Conservation (phyloP, 2,888 invertebrate genomes). For the Norana najaformis region DNA sequence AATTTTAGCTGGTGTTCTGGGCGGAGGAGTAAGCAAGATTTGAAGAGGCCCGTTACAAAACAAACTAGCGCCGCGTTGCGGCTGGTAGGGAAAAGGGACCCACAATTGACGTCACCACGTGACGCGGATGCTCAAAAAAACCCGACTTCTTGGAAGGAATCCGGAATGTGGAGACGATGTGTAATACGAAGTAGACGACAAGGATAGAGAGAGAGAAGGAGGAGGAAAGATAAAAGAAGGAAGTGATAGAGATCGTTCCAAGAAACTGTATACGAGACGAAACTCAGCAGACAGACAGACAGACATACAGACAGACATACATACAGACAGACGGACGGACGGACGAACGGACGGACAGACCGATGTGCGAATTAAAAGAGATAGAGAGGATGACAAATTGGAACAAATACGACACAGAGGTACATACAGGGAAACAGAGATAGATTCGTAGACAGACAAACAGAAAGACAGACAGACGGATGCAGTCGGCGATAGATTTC, state of each 20-base stretch:
- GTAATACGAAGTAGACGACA: not conserved
- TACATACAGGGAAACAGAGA: too few species aligned
- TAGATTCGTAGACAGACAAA: too few species aligned
- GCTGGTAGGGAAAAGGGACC: not conserved
- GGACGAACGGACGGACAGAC: not conserved
- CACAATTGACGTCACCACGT: not conserved
- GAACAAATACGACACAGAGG: too few species aligned
- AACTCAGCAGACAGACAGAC: not conserved
- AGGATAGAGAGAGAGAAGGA: not conserved
- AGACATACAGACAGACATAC: not conserved
- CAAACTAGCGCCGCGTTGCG: not conserved
- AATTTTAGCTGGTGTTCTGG: not conserved
- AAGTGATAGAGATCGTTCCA: not conserved
- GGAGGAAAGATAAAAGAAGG: not conserved
- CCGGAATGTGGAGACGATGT: conserved; percentile 1
- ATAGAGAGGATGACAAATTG: not conserved
- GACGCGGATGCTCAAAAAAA: not conserved
- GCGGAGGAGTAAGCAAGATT: not conserved
- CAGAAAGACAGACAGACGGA: not conserved
- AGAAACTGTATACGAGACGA: not conserved
- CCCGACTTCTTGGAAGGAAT: not conserved
- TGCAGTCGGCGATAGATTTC: not conserved
- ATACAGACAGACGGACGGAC: not conserved
- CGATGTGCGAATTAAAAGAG: not conserved
- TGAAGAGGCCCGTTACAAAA: conserved; percentile 3